These are phyloP conservation scores for Notechis scutatus DNA, from an alignment of 2,113 vertebrate species.

Conservation along the genomic window DNA sequence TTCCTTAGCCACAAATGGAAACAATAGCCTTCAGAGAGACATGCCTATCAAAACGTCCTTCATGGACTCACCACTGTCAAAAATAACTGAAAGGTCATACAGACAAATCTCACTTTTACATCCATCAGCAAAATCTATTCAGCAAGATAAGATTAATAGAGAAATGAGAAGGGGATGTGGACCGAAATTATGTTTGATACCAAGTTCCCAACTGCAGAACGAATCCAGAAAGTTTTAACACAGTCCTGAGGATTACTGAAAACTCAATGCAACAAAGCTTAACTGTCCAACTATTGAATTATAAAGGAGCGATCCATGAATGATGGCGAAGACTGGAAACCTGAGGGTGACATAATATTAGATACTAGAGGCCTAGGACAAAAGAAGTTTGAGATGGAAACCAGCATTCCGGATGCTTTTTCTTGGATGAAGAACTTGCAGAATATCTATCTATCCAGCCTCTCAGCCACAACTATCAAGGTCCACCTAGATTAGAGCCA, in stretches of 20 bases:
- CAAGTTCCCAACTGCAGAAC: neutral
- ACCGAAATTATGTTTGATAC: neutral
- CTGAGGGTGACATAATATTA: neutral
- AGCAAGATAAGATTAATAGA: constrained; percentile 40
- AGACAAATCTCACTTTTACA: neutral
- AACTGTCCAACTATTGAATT: neutral
- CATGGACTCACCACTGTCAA: accelerated
- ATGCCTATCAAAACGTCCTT: neutral
- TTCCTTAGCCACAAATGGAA: neutral
- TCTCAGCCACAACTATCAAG: neutral
- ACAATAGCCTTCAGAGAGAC: neutral
- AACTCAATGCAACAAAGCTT: neutral
- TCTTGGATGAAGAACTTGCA: neutral
- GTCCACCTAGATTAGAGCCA: neutral
- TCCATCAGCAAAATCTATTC: constrained; percentile 22
- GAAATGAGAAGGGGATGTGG: constrained; percentile 20
- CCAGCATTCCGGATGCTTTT: neutral
- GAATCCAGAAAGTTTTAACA: neutral
- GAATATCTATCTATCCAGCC: neutral
- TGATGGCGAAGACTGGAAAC: neutral
- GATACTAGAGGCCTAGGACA: neutral
- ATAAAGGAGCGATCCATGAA: neutral
- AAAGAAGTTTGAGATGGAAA: neutral
- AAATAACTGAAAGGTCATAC: neutral
- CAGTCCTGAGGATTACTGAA: neutral